Conservation (phyloP, 2,888 invertebrate species). For the Eurytoma adleriae region DNA sequence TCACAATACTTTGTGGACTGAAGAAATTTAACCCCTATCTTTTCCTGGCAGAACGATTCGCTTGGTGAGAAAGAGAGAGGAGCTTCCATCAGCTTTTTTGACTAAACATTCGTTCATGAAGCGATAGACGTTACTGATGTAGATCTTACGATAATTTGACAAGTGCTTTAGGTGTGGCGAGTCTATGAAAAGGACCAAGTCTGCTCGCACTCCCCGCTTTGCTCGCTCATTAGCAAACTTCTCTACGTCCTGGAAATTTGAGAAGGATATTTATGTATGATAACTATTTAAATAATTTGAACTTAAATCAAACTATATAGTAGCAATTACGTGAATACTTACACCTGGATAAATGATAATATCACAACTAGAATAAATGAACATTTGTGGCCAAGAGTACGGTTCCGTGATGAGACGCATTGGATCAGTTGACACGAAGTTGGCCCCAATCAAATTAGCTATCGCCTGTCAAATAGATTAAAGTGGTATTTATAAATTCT, state of each 20-base stretch:
- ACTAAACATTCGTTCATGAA: conserved; percentile 80
- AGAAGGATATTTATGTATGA: too few relatives aligned
- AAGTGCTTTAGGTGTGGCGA: conserved; percentile 87
- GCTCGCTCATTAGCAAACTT: conserved; percentile 80
- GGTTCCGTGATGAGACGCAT: conserved; percentile 80
- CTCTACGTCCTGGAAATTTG: conserved; percentile 79
- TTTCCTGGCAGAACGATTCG: too few relatives aligned
- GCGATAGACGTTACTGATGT: conserved; percentile 79
- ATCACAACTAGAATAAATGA: conserved; percentile 85
- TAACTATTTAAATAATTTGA: too few relatives aligned
- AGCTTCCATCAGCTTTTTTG: not conserved
- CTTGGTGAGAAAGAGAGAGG: conserved; percentile 64
- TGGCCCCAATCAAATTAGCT: too few relatives aligned
- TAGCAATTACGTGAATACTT: too few relatives aligned
- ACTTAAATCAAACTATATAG: too few relatives aligned
- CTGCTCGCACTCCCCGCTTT: conserved; percentile 80
- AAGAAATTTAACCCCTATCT: too few relatives aligned
- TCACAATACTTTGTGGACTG: too few relatives aligned
- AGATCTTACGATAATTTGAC: conserved; percentile 80
- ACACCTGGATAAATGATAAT: conserved; percentile 81
- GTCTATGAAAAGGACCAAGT: conserved; percentile 81
- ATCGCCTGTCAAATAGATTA: too few relatives aligned
- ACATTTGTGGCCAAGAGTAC: conserved; percentile 83
- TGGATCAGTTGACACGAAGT: conserved; percentile 78
- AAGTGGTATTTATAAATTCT: too few relatives aligned